Evolutionary conservation across 2,888 invertebrate species (phyloP).

Genomic region (Cephus nigrinus): DNA sequence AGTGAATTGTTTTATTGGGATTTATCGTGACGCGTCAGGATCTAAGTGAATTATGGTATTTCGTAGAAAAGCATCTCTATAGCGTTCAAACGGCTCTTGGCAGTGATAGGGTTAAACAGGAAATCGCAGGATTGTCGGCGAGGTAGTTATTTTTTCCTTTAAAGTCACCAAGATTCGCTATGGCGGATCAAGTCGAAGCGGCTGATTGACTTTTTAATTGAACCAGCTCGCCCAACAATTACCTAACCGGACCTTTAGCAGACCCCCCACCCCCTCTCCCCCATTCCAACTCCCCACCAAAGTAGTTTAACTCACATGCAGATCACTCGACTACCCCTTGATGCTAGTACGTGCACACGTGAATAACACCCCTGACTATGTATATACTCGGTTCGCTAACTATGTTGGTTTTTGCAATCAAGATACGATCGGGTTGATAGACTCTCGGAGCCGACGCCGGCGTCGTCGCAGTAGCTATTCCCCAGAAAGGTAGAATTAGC

Average conservation of each 20-base stretch:
- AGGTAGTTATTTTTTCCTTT: not conserved
- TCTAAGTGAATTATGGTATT: not conserved
- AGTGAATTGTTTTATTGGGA: not conserved
- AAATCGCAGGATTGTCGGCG: not conserved
- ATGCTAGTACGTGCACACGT: not conserved
- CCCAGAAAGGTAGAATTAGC: not conserved
- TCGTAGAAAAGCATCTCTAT: too few species aligned
- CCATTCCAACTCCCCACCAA: constrained; percentile 16
- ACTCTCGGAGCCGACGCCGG: constrained; percentile 20
- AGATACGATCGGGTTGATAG: constrained; percentile 36
- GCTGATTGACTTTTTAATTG: constrained; percentile 65
- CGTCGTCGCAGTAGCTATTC: constrained; percentile 4
- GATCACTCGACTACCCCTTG: constrained; percentile 10
- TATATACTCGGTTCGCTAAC: constrained; percentile 24
- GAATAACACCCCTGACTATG: constrained; percentile 22
- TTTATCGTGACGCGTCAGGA: not conserved
- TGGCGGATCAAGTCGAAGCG: constrained; percentile 13
- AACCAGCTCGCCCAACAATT: constrained; percentile 58
- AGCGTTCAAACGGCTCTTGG: not conserved
- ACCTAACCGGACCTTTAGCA: constrained; percentile 34
- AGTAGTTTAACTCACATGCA: constrained; percentile 16
- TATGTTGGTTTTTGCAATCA: constrained; percentile 43
- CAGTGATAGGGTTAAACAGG: not conserved
- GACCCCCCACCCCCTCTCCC: constrained; percentile 26
- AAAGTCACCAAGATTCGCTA: not conserved